phyloP scores from a whole-genome alignment of 2,888 invertebrate genomes.

The Parthenolecanium corni region DNA sequence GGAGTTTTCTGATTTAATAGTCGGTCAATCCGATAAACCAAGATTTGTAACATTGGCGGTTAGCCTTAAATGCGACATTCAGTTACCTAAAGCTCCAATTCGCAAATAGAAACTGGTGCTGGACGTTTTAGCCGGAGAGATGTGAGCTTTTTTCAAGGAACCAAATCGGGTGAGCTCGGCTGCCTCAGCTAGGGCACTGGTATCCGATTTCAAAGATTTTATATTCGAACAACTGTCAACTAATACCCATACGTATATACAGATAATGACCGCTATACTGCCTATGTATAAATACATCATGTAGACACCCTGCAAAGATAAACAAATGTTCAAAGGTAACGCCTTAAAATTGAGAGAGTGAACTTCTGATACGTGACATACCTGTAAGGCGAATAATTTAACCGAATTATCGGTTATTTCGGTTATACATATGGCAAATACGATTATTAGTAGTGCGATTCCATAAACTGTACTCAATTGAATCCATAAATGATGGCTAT shows the following conservation, averaged over 20 bases:
- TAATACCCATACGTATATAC: constrained; percentile 45
- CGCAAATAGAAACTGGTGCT: constrained; percentile 46
- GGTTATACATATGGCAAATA: constrained; percentile 44
- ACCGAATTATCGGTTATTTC: constrained; percentile 46
- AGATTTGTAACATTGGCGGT: no score
- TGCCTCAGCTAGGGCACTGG: constrained; percentile 32
- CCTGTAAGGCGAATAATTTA: constrained; percentile 44
- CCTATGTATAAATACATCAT: constrained; percentile 46
- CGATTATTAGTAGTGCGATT: constrained; percentile 43
- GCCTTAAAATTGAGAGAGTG: neutral
- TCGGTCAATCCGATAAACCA: no score
- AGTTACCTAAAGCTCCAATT: constrained; percentile 43
- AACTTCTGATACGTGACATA: constrained; percentile 35
- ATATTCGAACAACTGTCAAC: constrained; percentile 44
- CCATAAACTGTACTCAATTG: constrained; percentile 45
- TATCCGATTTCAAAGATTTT: constrained; percentile 33
- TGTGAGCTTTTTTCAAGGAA: constrained; percentile 45
- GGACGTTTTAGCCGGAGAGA: constrained; percentile 42
- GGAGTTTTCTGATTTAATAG: no score
- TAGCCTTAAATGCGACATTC: no score
- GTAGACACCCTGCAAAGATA: constrained; percentile 40
- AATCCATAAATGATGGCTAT: constrained; percentile 44
- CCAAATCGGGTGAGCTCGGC: constrained; percentile 39
- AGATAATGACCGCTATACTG: constrained; percentile 44
- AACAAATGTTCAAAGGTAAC: neutral